Base-by-base conservation (phyloP, 2,113 vertebrate genomes). In the Ochotona princeps region DNA sequence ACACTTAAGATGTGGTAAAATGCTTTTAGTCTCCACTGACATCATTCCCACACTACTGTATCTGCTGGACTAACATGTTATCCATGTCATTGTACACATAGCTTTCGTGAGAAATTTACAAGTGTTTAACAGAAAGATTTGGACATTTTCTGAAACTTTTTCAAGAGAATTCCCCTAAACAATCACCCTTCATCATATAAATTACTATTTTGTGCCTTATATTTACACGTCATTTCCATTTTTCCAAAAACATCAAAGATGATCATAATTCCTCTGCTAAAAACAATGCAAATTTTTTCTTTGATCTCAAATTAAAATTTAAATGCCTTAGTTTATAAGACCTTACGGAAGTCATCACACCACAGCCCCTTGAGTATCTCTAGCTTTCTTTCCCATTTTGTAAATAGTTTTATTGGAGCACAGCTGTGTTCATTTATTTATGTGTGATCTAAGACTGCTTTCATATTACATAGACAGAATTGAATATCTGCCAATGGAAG, bases 261-360 rank as follows among this genome's bases (percentile, higher is more conserved):
- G 23, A 70, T 1, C 30, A 66, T 86, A 86, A 72, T 82, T 23
- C 8, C 47, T 25, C 15, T 80, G 35, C 20, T 86, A 38, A 70
- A 75, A 78, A 94, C 32, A 23, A 85, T 30, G 85, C 15, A 51
- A 13, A 70, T 75, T 2, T 70, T 63, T 44, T 75, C 20, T 13
- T 78, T 70, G 20, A 9, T 3, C 17, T 86, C 30, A 89, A 47
- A 81, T 73, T 72, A 89, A 79, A 95, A 70, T 81, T 54, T 20
- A 54, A 81, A 78, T 35, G 17, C 8, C 12, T 80, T 73, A 57
- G 20, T 89, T 89, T 85, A 57, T 1, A 75, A 78, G 51, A 74
- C 8, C 7, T 17, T 70, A 4, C 7, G 60, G 54, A 89, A 85
- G 20, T 72, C 25, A 65, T 49, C 74, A 75, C 49, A 75, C 60